Evolutionary conservation across 2,888 invertebrate species (phyloP).

Genomic region (Ariolimax columbianus): DNA sequence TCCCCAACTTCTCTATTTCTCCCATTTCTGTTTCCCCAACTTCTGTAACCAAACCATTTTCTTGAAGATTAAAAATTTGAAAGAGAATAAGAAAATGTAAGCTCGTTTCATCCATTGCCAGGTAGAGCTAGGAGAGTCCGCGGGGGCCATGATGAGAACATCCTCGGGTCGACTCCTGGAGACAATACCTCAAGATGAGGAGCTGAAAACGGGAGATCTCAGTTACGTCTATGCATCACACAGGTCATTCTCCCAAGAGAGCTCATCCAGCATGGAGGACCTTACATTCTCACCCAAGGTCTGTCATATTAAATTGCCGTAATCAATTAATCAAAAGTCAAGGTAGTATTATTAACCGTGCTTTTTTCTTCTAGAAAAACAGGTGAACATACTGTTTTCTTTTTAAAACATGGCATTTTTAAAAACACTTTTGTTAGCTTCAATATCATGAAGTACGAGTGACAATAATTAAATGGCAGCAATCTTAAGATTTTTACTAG

Average conservation of each 20-base stretch:
- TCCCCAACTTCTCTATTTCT: too few relatives aligned
- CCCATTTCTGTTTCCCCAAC: not conserved
- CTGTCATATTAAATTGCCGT: too few relatives aligned
- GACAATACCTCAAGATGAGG: conserved; percentile 76
- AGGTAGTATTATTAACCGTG: too few relatives aligned
- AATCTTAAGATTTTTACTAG: too few relatives aligned
- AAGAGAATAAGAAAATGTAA: not conserved
- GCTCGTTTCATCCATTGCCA: conserved; percentile 39
- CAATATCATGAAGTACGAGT: too few relatives aligned
- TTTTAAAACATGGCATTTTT: too few relatives aligned
- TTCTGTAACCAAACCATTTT: not conserved
- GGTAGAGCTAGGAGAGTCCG: conserved; percentile 55
- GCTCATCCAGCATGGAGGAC: conserved; percentile 56
- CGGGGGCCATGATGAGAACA: conserved; percentile 57
- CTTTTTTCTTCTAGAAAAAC: too few relatives aligned
- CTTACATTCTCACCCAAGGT: conserved; percentile 46
- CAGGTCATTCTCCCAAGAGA: conserved; percentile 57
- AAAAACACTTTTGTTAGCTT: too few relatives aligned
- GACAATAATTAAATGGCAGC: too few relatives aligned
- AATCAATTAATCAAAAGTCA: too few relatives aligned
- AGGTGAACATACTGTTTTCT: too few relatives aligned
- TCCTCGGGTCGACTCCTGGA: conserved; percentile 69
- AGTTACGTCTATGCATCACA: conserved; percentile 55
- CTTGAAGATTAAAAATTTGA: not conserved
- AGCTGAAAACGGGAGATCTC: conserved; percentile 65